Evolutionary conservation across 53 echinoderm and acorn worm species (phyloP).

Genomic region (Echinarachnius parma): DNA sequence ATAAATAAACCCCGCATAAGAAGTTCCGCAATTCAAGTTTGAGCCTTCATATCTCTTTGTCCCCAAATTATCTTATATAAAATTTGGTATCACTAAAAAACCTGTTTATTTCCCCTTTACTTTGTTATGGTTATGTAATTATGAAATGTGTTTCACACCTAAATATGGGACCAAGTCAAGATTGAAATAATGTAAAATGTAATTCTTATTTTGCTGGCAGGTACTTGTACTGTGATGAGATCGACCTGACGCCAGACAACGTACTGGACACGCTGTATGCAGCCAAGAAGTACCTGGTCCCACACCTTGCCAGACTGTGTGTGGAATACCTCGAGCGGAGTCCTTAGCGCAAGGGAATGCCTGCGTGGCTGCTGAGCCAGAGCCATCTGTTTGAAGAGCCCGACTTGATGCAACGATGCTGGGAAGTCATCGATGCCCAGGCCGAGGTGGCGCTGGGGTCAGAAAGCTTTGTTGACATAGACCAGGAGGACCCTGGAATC

Average conservation of each 20-base stretch:
- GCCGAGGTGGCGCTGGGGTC: conserved; percentile 91
- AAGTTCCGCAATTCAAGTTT: too few relatives aligned
- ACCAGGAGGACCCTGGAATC: conserved; percentile 76
- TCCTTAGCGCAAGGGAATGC: conserved; percentile 83
- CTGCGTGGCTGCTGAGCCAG: conserved; percentile 86
- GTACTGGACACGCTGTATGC: conserved; percentile 93
- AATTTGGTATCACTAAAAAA: too few relatives aligned
- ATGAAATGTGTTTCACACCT: neutral
- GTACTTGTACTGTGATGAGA: conserved; percentile 97
- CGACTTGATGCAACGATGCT: conserved; percentile 91
- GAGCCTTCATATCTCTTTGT: too few relatives aligned
- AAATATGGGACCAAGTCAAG: too few relatives aligned
- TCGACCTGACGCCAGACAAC: conserved; percentile 89
- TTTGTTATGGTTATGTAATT: too few relatives aligned
- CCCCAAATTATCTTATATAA: too few relatives aligned
- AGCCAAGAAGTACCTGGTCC: conserved; percentile 96
- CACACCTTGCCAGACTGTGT: conserved; percentile 87
- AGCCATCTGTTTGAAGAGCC: conserved; percentile 96
- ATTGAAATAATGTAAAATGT: too few relatives aligned
- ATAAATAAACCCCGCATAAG: too few relatives aligned
- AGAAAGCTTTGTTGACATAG: conserved; percentile 93
- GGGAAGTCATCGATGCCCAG: conserved; percentile 98
- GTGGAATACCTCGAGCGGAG: conserved; percentile 89
- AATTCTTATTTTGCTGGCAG: conserved; percentile 49
- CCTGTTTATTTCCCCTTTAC: too few relatives aligned